Percentiles rank a stretch among this genome's conserved stretches.
phyloP scores from a whole-genome alignment of 2,113 vertebrate genomes.

The Herpailurus yagouaroundi region DNA sequence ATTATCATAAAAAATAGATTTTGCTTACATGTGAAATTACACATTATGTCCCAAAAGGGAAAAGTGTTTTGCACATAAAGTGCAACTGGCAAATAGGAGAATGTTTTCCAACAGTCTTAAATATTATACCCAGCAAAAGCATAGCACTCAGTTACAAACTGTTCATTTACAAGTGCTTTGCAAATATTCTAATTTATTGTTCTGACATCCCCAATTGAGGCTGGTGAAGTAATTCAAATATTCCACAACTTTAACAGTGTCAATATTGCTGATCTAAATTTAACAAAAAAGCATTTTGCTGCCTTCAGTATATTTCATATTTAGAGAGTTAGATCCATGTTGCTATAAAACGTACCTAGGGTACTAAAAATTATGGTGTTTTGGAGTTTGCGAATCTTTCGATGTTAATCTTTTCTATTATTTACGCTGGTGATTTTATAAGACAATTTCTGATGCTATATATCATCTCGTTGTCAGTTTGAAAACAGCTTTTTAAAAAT shows the following conservation, averaged over 20 bases:
- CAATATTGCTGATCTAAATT: not conserved
- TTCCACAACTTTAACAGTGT: not conserved
- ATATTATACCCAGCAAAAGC: not conserved
- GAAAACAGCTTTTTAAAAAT: not conserved
- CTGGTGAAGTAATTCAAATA: not conserved
- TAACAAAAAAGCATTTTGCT: conserved; percentile 10
- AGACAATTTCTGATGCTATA: not conserved
- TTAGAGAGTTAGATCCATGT: not conserved
- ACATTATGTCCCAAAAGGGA: not conserved
- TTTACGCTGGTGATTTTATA: not conserved
- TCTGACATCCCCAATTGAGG: not conserved
- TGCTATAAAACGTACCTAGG: not conserved
- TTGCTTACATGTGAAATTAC: conserved; percentile 60
- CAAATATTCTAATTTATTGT: conserved; percentile 35
- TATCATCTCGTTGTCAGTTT: not conserved
- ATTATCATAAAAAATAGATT: conserved; percentile 52
- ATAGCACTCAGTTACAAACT: not conserved
- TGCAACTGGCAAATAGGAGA: not conserved
- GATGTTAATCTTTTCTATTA: not conserved
- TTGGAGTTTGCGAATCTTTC: not conserved
- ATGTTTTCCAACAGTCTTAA: not conserved
- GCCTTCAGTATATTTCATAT: conserved; percentile 10
- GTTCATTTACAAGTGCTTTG: not conserved
- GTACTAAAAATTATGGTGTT: conserved; percentile 5
- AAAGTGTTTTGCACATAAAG: not conserved